Evolutionary conservation across 2,113 vertebrate species (phyloP), one percentile per base, ranked within the genome.

Genomic region (Stomatorhinus ivindoensis): DNA sequence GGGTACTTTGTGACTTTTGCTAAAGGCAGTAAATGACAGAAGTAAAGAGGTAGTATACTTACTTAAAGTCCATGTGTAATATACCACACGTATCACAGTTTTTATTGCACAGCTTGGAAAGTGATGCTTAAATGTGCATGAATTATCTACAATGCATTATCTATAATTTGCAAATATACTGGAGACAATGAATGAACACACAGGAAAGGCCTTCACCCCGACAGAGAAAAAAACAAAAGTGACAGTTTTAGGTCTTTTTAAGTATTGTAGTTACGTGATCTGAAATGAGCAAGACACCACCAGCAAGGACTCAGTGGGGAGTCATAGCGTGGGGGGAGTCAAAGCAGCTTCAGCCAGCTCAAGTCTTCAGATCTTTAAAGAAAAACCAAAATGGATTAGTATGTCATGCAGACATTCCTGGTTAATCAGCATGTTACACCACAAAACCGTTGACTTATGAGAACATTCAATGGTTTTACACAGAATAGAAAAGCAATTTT

Each of bases 331-430:
- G 51, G 51, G 15, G 13, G 50, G 47, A 3, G 19, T 86, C 90
- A 93, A 31, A 88, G 89, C 8, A 91, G 73, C 76, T 95, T 91
- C 88, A 96, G 92, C 96, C 96, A 96, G 87, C 91, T 93, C 89
- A 96, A 82, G 91, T 96, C 94, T n/a, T 96, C 95, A 87, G 93
- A 93, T 91, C 96, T 96, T 48, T 9, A 90, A 90, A 90, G 90
- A 58, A 91, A 48, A 90, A 51, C 89, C 39, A 92, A 88, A 55
- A 24, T 24, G 42, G 15, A 86, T 7, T 88, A 89, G 46, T 35
- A 53, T 15, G 2, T 69, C 51, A 83, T 42, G 46, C 35, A 6
- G 35, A 80, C 73, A 42, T 80, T 80, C 73, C 73, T 48, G 27
- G 48, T 31, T 83, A 6, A 88, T 17, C 17, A 2, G 17, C 35